Base-by-base conservation (phyloP, 2,797 vertebrate species). In the Poeciliopsis paucimaculata region DNA sequence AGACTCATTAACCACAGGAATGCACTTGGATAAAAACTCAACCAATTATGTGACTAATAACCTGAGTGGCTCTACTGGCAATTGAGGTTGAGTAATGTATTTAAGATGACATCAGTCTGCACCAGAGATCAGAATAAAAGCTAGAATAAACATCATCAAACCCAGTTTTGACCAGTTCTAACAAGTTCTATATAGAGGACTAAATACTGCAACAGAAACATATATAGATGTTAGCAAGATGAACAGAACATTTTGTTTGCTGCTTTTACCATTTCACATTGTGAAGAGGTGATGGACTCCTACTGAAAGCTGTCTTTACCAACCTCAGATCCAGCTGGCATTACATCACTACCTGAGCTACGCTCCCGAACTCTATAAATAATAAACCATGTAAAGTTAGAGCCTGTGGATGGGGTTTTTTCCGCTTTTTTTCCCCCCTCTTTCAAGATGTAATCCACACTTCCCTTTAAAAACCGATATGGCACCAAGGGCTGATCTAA, bases 311-410 rank as follows among this genome's bases (percentile, higher is more conserved):
- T 34, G 41, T n/a, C 4, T 43, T 71, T 36, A 43, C 13, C 23
- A 75, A 6, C 45, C 0, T 13, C 10, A 10, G 31, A 73, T 57
- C 15, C 55, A 62, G 74, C 51, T 80, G 77, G 76, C 28, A 6
- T 75, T 18, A 66, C 76, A 43, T 82, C 31, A 75, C 23, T 46
- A 57, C 41, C 72, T 62, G 78, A 80, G 55, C 62, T 47, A 75
- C 3, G 45, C 74, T 85, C 62, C 76, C 80, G 51, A 39, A 71
- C 2, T 78, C 71, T 3, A 75, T 94, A 77, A 91, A 93, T 93
- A 87, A 93, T 93, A 91, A 28, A 95, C 83, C 76, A 5, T 78
- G 93, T 91, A 88, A 94, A 89, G 73, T 84, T 77, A 83, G 76
- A 87, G 20, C 72, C 62, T 53, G 45, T 73, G 11, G 15, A 1